Base-by-base conservation (phyloP, 1,140 invertebrate genomes). In the Cherax destructor region DNA sequence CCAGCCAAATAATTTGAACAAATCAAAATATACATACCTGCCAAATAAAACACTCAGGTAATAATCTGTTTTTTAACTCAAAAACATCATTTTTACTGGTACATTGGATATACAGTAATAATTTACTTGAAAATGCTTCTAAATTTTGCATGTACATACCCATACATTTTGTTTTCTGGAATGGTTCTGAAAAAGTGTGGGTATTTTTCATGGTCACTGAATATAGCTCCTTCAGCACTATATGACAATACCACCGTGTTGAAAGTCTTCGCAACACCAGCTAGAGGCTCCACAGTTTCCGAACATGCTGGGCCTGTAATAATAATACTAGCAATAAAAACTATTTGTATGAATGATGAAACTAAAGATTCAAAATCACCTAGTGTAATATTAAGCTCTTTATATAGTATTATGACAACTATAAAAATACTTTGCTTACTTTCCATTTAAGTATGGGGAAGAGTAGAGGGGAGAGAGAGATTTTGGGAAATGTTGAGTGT, bases 111-210 rank as follows among this genome's bases (percentile, higher is more conserved):
- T 65, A 47, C 18, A 83, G 52, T 56, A 9, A 5, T 13, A 56
- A 56, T 56, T 13, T 1, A 56, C 52, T 56, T 56, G 52, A 56
- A 13, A 56, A 56, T 56, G 52, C 1, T 56, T 56, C 13, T 56
- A 4, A 52, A 78, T 49, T 72, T 24, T 9, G 6, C 21, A 30
- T 74, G 9, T 78, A 59, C 94, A 94, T 94, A 96, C 96, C 95
- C 96, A 94, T 97, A 97, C 89, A 97, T 96, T 41, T 96, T 96
- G 93, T 97, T 97, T 93, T 97, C 96, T 4, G 97, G 97, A 91
- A 98, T 97, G 3, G 97, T 98, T 3, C 97, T 94, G 94, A 97
- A 98, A 94, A 98, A 98, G 93, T 97, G 97, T 0, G 97, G 97
- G 95, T 97, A 98, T 86, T 96, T 96, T 0, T 95, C 94, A 30